Evolutionary conservation across 2,113 vertebrate species (phyloP).

Genomic region (Lota lota): DNA sequence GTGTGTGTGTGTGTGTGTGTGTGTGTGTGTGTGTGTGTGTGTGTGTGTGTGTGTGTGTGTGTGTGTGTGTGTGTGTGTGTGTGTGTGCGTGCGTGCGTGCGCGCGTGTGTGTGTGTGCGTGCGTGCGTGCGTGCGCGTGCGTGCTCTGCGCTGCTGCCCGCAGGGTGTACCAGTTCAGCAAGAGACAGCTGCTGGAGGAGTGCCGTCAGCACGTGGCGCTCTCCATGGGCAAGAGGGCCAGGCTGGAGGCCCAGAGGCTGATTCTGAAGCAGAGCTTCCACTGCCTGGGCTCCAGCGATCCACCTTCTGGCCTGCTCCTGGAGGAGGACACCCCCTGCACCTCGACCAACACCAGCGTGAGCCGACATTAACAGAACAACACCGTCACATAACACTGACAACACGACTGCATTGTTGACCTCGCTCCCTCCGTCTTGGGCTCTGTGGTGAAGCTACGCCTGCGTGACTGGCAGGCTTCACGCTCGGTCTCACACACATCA

Average conservation of each 20-base stretch:
- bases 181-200: constrained; percentile 84
- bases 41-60: no score
- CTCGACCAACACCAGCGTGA: constrained; percentile 73
- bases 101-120: no score
- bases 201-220: constrained; percentile 79
- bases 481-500: neutral
- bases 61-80: no score
- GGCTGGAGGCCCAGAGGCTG: constrained; percentile 82
- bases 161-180: constrained; percentile 87
- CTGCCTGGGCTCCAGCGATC: constrained; percentile 71
- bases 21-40: no score
- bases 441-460: no score
- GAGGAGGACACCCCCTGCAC: constrained; percentile 76
- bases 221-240: constrained; percentile 78
- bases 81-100: no score
- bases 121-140: no score
- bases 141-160: neutral
- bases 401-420: no score
- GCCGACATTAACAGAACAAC: constrained; percentile 32
- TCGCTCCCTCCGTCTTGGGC: no score
- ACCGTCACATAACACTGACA: no score
- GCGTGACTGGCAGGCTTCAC: no score
- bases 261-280: constrained; percentile 79
- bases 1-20: no score
- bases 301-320: constrained; percentile 68